These are phyloP conservation scores for Limonius californicus DNA, from an alignment of 1,140 invertebrate genomes.

Conservation along the genomic window DNA sequence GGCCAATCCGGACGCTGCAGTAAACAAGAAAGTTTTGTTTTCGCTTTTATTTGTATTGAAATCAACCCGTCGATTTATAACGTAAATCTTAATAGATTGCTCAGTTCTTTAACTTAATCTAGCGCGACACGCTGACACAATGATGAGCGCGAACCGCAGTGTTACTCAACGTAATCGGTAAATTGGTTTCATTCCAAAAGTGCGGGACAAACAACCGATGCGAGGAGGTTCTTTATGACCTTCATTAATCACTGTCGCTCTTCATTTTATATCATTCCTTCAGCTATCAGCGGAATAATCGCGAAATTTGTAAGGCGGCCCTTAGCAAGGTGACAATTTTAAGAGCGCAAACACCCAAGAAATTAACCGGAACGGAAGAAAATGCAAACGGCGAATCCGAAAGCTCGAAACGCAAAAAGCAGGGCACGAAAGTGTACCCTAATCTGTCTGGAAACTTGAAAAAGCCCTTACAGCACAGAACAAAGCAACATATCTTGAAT, in stretches of 20 bases:
- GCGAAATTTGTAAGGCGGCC: not conserved
- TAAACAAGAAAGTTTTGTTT: too few relatives aligned
- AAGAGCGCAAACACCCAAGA: not conserved
- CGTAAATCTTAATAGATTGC: conserved; percentile 7
- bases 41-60: too few relatives aligned
- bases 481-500: conserved; percentile 14
- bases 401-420: not conserved
- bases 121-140: not conserved
- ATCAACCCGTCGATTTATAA: not conserved
- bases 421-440: not conserved
- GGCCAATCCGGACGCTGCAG: not conserved
- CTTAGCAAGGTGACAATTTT: not conserved
- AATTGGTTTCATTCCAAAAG: conserved; percentile 7
- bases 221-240: not conserved
- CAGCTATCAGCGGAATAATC: not conserved
- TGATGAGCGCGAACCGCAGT: not conserved
- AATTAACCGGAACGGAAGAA: not conserved
- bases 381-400: not conserved
- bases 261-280: not conserved
- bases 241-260: not conserved
- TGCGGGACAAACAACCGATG: conserved; percentile 1
- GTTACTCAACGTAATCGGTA: not conserved
- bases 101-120: not conserved
- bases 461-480: not conserved
- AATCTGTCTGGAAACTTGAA: not conserved